Conservation (phyloP, 1,140 invertebrate species). For the Calosoma granatense region DNA sequence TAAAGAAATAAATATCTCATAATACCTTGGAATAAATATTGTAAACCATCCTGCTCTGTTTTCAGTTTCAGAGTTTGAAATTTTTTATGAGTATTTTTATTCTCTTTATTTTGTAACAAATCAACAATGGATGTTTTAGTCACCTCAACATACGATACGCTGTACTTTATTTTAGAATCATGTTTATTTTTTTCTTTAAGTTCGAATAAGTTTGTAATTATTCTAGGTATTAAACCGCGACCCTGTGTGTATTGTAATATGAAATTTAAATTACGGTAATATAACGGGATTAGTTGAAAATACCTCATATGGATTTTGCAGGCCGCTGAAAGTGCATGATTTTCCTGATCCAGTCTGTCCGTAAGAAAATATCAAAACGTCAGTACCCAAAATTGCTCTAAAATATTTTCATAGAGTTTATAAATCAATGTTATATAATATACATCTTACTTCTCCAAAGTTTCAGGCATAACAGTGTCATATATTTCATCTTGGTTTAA, state of each 20-base stretch:
- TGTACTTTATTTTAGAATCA: not conserved
- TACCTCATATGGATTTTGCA: slow-evolving; percentile 4
- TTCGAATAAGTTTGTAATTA: not conserved
- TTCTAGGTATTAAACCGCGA: not conserved
- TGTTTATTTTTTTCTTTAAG: not conserved
- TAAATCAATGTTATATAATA: not conserved
- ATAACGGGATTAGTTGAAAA: no score
- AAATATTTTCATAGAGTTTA: not conserved
- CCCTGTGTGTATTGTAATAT: not conserved
- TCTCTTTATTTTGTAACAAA: not conserved
- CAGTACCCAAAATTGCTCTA: slow-evolving; percentile 1
- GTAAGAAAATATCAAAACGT: not conserved
- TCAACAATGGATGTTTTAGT: not conserved
- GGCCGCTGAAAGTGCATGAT: slow-evolving; percentile 1
- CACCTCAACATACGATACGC: not conserved
- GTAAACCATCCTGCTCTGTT: not conserved
- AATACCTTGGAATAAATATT: not conserved
- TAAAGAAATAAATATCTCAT: not conserved
- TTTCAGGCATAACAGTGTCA: not conserved
- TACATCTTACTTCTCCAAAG: not conserved
- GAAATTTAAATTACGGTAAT: no score
- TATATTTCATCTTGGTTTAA: slow-evolving; percentile 6
- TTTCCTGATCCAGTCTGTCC: slow-evolving; percentile 8
- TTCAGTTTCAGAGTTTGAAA: not conserved
- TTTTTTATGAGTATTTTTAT: not conserved